Conservation (phyloP, 2,113 vertebrate species). For the Protobothrops flavoviridis region DNA sequence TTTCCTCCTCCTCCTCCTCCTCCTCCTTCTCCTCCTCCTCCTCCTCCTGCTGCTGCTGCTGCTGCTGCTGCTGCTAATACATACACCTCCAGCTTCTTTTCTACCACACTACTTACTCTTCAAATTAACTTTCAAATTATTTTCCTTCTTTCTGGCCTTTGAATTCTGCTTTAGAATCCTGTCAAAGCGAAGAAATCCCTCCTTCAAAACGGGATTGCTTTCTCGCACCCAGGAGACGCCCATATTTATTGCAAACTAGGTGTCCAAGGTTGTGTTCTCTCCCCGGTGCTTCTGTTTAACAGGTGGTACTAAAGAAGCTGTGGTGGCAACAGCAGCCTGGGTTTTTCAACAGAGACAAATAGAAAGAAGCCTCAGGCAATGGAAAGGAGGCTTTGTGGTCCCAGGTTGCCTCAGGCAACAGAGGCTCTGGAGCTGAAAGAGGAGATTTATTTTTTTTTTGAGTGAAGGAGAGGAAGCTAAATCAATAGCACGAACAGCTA, state of each 20-base stretch:
- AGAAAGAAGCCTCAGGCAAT: background rate
- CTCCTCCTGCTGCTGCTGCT: no score
- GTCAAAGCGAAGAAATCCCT: background rate
- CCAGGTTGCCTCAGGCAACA: background rate
- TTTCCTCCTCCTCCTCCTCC: background rate
- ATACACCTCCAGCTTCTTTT: background rate
- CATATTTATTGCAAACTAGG: background rate
- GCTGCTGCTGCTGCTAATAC: background rate
- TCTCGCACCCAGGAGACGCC: background rate
- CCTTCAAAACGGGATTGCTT: background rate
- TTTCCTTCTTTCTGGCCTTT: background rate
- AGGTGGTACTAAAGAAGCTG: background rate
- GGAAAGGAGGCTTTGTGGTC: background rate
- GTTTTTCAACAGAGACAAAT: background rate
- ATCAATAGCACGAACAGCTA: background rate
- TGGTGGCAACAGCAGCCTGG: background rate
- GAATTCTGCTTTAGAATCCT: background rate
- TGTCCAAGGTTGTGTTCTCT: background rate
- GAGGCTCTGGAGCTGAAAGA: rapidly evolving
- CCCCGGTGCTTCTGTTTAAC: background rate
- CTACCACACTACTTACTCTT: background rate
- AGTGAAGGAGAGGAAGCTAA: background rate
- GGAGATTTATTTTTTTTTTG: background rate
- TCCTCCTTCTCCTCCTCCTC: background rate
- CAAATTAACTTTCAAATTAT: background rate